Conservation (phyloP, 2,797 vertebrate species). For the Fistularia commersonii region DNA sequence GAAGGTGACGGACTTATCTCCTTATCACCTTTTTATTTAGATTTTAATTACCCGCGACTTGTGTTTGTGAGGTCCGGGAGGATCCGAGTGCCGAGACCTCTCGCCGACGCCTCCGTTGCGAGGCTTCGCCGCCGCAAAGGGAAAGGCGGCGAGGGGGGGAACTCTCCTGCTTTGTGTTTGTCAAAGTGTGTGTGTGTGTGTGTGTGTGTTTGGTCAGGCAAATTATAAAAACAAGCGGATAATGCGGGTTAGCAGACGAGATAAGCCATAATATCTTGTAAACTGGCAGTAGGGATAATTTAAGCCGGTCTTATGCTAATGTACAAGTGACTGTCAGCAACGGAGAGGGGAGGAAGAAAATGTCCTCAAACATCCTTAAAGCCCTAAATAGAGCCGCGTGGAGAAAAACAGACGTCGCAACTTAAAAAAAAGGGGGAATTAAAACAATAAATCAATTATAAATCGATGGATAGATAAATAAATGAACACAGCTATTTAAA, state of each 20-base stretch:
- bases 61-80: no score
- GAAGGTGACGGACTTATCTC: no score
- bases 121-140: no score
- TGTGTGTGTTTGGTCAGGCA: slow-evolving; percentile 67
- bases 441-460: not conserved
- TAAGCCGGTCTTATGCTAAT: slow-evolving; percentile 76
- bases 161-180: no score
- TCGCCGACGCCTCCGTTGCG: no score
- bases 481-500: no score
- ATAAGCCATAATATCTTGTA: slow-evolving; percentile 76
- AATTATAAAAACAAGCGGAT: slow-evolving; percentile 72
- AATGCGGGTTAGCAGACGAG: slow-evolving; percentile 75
- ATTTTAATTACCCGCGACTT: no score
- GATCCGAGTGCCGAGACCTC: no score
- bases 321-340: slow-evolving; percentile 67
- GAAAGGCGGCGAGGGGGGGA: no score
- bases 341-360: slow-evolving; percentile 49
- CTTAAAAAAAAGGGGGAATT: not conserved
- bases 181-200: not conserved
- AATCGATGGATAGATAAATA: no score
- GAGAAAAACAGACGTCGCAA: not conserved
- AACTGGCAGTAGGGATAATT: slow-evolving; percentile 75
- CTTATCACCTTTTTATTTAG: no score
- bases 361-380: slow-evolving; percentile 54
- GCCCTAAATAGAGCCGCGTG: slow-evolving; percentile 24